phyloP scores from a whole-genome alignment of 1,140 invertebrate genomes.

The Ceratina calcarata region DNA sequence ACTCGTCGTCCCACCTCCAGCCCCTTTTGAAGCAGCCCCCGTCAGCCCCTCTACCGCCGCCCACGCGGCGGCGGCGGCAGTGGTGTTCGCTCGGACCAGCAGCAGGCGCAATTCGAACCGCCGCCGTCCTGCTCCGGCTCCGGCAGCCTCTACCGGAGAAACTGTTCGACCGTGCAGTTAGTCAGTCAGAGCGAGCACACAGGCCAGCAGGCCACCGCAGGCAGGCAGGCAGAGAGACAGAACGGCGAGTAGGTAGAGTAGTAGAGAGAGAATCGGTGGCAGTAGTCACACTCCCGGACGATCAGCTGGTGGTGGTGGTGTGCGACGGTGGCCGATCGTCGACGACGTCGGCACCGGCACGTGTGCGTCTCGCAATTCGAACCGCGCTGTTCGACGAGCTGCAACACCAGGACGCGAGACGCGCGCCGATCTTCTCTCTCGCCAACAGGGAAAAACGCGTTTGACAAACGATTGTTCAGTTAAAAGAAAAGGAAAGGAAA shows the following conservation, averaged over 20 bases:
- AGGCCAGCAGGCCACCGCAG: conserved; percentile 7
- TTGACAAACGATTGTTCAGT: not conserved
- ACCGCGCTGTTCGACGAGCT: conserved; percentile 29
- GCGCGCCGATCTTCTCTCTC: not conserved
- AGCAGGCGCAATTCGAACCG: conserved; percentile 47
- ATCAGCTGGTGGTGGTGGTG: conserved; percentile 47
- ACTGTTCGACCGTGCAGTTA: conserved; percentile 46
- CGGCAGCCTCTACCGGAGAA: conserved; percentile 45
- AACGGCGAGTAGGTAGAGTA: no score
- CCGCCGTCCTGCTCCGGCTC: conserved; percentile 32
- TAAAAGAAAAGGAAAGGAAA: no score
- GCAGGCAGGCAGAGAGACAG: no score
- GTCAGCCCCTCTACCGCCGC: not conserved
- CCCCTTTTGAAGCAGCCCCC: not conserved
- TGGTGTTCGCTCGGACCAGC: not conserved
- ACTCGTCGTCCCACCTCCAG: not conserved
- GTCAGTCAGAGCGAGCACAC: conserved; percentile 26
- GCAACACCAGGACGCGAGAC: conserved; percentile 2
- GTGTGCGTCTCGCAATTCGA: conserved; percentile 33
- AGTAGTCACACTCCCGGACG: conserved; percentile 39
- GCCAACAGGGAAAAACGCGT: no score
- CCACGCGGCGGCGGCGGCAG: not conserved
- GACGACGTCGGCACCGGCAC: conserved; percentile 23
- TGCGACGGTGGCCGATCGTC: conserved; percentile 14
- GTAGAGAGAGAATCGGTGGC: conserved; percentile 31